Conservation (phyloP, 2,113 vertebrate genomes). For the Rhynchomys soricoides region DNA sequence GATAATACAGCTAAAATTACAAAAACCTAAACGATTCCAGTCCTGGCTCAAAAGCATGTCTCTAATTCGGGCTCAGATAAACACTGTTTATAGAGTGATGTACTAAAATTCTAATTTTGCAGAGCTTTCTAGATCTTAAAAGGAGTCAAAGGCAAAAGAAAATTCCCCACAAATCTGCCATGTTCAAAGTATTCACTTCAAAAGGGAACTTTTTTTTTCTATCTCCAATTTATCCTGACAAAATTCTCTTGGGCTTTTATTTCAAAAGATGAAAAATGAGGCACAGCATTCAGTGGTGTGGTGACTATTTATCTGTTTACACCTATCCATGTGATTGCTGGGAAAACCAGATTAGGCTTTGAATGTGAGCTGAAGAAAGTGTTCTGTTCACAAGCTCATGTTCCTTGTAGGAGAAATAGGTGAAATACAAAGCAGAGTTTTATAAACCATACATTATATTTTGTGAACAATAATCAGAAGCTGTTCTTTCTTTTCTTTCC, state of each 20-base stretch:
- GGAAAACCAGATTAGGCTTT: conserved; percentile 79
- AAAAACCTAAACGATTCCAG: conserved; percentile 44
- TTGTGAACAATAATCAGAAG: conserved; percentile 34
- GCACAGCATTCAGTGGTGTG: conserved; percentile 69
- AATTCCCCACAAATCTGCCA: conserved; percentile 84
- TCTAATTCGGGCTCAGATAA: conserved; percentile 77
- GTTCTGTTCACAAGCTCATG: conserved; percentile 53
- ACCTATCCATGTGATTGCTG: conserved; percentile 83
- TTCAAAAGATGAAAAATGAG: conserved; percentile 88
- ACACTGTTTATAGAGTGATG: conserved; percentile 46
- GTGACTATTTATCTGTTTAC: conserved; percentile 87
- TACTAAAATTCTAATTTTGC: conserved; percentile 65
- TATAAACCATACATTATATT: conserved; percentile 72
- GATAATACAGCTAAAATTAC: conserved; percentile 64
- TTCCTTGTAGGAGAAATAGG: conserved; percentile 79
- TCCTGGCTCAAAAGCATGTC: conserved; percentile 71
- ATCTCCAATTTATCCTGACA: conserved; percentile 87
- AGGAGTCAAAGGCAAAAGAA: conserved; percentile 80
- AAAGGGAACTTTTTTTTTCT: conserved; percentile 85
- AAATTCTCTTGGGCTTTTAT: conserved; percentile 85
- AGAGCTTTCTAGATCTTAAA: conserved; percentile 75
- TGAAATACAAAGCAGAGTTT: conserved; percentile 79
- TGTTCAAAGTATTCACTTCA: conserved; percentile 84
- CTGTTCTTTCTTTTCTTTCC: not conserved
- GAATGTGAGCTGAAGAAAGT: conserved; percentile 64